phyloP scores from a whole-genome alignment of 2,888 invertebrate genomes.

The Thyatira batis region DNA sequence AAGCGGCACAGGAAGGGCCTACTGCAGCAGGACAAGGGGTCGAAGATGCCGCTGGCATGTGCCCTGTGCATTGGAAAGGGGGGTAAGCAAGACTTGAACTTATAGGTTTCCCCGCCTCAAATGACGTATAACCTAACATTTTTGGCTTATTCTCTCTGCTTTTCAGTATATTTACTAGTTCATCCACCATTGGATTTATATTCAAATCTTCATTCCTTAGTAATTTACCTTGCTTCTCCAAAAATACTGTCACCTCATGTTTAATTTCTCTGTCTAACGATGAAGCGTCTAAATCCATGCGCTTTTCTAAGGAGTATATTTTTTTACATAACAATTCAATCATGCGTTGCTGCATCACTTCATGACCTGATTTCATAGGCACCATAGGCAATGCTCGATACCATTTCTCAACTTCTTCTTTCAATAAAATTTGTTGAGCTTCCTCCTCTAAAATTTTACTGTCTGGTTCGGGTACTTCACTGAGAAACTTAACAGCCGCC shows the following conservation, averaged over 20 bases:
- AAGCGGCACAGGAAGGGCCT: too few species aligned
- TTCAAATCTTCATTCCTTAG: slow-evolving; percentile 33
- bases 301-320: slow-evolving; percentile 40
- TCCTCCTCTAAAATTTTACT: slow-evolving; percentile 43
- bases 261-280: slow-evolving; percentile 32
- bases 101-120: slow-evolving; percentile 29
- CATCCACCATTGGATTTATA: slow-evolving; percentile 43
- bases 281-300: slow-evolving; percentile 17
- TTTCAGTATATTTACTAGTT: slow-evolving; percentile 40
- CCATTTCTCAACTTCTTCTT: slow-evolving; percentile 55
- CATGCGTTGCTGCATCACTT: slow-evolving; percentile 33
- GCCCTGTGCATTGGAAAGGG: background rate
- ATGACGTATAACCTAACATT: slow-evolving; percentile 24
- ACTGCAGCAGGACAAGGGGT: background rate
- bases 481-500: slow-evolving; percentile 38
- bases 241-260: slow-evolving; percentile 40
- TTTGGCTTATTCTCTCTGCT: slow-evolving; percentile 20
- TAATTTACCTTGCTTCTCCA: slow-evolving; percentile 34
- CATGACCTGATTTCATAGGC: slow-evolving; percentile 24
- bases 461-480: slow-evolving; percentile 44
- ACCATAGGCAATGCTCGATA: slow-evolving; percentile 42
- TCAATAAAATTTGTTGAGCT: slow-evolving; percentile 53
- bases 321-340: slow-evolving; percentile 43
- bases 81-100: slow-evolving; percentile 27
- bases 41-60: background rate